phyloP scores from a whole-genome alignment of 2,888 invertebrate species.

The Notocelia uddmanniana region DNA sequence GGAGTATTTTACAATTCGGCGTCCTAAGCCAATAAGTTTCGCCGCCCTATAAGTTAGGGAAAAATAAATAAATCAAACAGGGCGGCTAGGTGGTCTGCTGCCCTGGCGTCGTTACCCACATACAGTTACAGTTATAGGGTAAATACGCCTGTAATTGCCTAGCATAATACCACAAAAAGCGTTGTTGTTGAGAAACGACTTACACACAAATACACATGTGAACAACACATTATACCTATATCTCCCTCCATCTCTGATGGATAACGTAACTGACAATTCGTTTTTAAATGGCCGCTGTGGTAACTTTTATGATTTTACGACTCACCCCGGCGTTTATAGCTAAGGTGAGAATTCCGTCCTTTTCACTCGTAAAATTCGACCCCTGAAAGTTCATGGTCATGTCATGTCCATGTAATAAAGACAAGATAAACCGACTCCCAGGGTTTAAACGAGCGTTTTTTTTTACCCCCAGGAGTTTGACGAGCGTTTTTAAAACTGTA shows the following conservation, averaged over 20 bases:
- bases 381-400: background rate
- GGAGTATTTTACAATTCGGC: no score
- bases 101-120: no score
- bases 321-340: background rate
- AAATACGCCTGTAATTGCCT: no score
- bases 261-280: background rate
- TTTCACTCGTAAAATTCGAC: background rate
- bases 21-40: no score
- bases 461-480: no score
- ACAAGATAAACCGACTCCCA: no score
- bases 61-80: no score
- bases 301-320: background rate
- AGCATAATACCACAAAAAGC: no score
- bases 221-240: background rate
- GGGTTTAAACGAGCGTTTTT: background rate
- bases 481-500: no score
- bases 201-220: background rate
- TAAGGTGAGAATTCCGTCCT: background rate
- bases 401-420: background rate
- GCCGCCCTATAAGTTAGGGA: no score
- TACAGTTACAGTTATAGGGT: no score
- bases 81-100: no score
- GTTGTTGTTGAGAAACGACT: background rate
- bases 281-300: background rate
- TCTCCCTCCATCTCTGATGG: background rate